Evolutionary conservation across 2,113 vertebrate species (phyloP).

Genomic region (Tor tambroides): DNA sequence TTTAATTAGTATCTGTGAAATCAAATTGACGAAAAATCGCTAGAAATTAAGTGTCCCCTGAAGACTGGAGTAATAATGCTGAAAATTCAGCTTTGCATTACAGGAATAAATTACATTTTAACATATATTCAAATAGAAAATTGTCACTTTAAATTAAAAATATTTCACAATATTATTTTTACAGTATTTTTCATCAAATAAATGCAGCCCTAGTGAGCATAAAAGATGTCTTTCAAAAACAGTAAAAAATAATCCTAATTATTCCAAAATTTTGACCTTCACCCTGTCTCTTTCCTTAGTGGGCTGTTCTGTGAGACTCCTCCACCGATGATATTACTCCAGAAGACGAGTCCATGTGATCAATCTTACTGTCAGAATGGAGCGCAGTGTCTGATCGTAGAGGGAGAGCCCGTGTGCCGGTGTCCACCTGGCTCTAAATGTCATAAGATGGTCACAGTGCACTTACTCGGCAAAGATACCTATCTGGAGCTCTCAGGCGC

Average conservation of each 20-base stretch:
- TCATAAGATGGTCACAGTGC: slow-evolving; percentile 92
- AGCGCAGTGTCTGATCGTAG: slow-evolving; percentile 87
- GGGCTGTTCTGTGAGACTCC: slow-evolving; percentile 93
- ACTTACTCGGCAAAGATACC: slow-evolving; percentile 92
- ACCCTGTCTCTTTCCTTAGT: slow-evolving; percentile 67
- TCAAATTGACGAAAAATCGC: too few relatives aligned
- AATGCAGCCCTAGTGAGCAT: background rate
- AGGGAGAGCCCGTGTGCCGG: slow-evolving; percentile 91
- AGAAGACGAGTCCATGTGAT: slow-evolving; percentile 98
- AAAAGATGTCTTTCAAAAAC: background rate
- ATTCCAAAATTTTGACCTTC: background rate
- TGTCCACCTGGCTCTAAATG: slow-evolving; percentile 93
- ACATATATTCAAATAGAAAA: background rate
- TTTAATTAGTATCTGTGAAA: too few relatives aligned
- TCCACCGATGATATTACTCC: slow-evolving; percentile 95
- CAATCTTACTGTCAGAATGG: slow-evolving; percentile 93
- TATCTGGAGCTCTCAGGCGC: slow-evolving; percentile 87
- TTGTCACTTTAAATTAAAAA: too few relatives aligned
- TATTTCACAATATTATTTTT: background rate
- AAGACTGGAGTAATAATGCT: background rate
- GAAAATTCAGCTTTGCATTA: background rate
- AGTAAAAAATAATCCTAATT: background rate
- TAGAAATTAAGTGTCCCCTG: too few relatives aligned
- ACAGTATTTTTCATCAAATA: slow-evolving; percentile 2
- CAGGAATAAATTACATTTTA: background rate